Base-by-base conservation (phyloP, 2,113 vertebrate genomes). In the Rhea pennata region DNA sequence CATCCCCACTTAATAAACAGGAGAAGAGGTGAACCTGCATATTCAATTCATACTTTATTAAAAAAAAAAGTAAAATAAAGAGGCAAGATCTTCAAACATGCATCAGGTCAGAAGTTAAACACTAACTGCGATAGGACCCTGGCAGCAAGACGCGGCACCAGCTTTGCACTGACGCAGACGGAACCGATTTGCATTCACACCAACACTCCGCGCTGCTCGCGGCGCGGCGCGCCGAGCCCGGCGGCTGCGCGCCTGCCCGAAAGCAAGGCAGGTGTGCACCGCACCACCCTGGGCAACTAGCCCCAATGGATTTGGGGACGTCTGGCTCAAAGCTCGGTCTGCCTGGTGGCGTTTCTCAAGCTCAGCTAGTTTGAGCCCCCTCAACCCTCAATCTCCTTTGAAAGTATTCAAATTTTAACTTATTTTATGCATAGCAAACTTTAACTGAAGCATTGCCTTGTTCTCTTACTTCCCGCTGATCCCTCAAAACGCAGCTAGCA, bases 1-100 rank as follows among this genome's bases (percentile, higher is more conserved):
- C 4, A 3, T 33, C 78, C 73, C 36, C 0, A 0, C 42, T 50
- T 50, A 88, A 82, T 19, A n/a, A 78, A 78, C 0, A 3, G 56
- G 19, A 79, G 51, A 74, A 70, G 26, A 66, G 36, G 40, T 62
- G 65, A 95, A 46, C 56, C 72, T 58, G 79, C 6, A 85, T 84
- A 90, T 5, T 7, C 9, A 62, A 16, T 46, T 40, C n/a, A 67
- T 15, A 36, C 36, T 36, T 36, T 36, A 36, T 36, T 36, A 36
- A 36, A 36, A 36, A 36, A 36, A 36, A 36, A 36, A 36, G 36
- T 36, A 36, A 36, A 36, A 36, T 36, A 36, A 36, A 36, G 36
- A 36, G 64, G n/a, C 9, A 78, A 19, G 22, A 64, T 27, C 58
- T 51, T 76, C 79, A 65, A 12, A 56, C 83, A 27, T 90, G 42